These are phyloP conservation scores for Euspilapteryx auroguttella DNA, from an alignment of 2,888 invertebrate genomes.

Conservation along the genomic window DNA sequence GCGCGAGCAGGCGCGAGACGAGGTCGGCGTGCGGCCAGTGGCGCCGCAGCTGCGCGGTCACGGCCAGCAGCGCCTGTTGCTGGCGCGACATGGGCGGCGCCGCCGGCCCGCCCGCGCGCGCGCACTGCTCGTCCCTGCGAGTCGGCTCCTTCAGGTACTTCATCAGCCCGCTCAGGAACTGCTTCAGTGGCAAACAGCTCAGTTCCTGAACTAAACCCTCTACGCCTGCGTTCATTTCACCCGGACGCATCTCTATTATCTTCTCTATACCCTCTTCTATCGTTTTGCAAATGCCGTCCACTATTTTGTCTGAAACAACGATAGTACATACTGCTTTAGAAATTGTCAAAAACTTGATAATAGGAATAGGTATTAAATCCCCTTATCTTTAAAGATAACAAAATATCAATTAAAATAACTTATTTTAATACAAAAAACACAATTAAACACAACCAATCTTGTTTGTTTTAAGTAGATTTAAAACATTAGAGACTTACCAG, in stretches of 20 bases:
- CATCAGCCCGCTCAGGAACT: slow-evolving; percentile 24
- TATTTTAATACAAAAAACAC: too few species aligned
- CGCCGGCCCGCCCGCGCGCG: slow-evolving; percentile 17
- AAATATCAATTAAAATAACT: slow-evolving; percentile 1
- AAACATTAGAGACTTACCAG: slow-evolving; percentile 17
- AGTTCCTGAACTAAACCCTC: slow-evolving; percentile 24
- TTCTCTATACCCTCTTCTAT: slow-evolving; percentile 19
- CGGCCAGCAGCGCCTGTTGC: slow-evolving; percentile 35
- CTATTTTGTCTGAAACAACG: slow-evolving; percentile 20
- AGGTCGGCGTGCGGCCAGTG: slow-evolving; percentile 14
- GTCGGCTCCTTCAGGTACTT: slow-evolving; percentile 24
- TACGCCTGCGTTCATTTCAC: slow-evolving; percentile 17
- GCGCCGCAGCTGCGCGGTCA: slow-evolving; percentile 19
- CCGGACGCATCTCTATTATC: slow-evolving; percentile 16
- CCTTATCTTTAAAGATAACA: too few species aligned
- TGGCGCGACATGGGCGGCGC: slow-evolving; percentile 35
- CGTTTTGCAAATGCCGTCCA: slow-evolving; percentile 15
- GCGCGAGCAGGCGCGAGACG: slow-evolving; percentile 19
- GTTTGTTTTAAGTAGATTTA: too few species aligned
- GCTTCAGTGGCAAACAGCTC: slow-evolving; percentile 15
- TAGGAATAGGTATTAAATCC: too few species aligned
- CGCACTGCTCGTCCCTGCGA: slow-evolving; percentile 27
- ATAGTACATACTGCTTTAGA: too few species aligned
- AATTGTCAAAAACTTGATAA: too few species aligned
- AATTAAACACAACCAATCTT: too few species aligned